Conservation (phyloP, 2,888 invertebrate species). For the Ectemnius continuus region DNA sequence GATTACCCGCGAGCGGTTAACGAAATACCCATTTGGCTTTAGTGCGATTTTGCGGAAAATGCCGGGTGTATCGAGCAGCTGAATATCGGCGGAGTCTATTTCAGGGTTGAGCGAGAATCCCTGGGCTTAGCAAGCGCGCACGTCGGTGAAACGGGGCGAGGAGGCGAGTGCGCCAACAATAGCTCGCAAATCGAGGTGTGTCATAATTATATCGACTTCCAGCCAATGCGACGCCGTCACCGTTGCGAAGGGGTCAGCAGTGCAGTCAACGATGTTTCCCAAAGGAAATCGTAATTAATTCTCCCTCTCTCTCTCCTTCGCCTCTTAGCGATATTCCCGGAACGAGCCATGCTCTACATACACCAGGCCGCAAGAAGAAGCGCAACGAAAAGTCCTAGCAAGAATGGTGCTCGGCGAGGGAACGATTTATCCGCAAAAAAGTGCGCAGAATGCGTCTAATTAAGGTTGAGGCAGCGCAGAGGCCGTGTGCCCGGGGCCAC, state of each 20-base stretch:
- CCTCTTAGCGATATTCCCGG: too few relatives aligned
- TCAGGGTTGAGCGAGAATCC: slow-evolving; percentile 3
- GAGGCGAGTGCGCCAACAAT: slow-evolving; percentile 1
- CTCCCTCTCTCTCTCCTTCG: background rate
- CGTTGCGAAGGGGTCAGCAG: background rate
- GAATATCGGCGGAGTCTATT: slow-evolving; percentile 2
- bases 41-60: too few relatives aligned
- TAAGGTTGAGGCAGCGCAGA: too few relatives aligned
- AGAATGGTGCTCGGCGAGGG: too few relatives aligned
- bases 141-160: background rate
- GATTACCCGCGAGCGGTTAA: too few relatives aligned
- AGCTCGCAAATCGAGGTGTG: slow-evolving; percentile 1
- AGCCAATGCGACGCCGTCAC: background rate
- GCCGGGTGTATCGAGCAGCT: background rate
- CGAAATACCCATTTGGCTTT: too few relatives aligned
- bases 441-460: background rate
- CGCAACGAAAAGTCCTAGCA: too few relatives aligned
- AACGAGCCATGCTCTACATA: too few relatives aligned
- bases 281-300: slow-evolving; percentile 6
- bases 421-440: background rate
- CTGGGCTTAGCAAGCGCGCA: background rate
- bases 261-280: background rate
- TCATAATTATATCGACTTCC: slow-evolving; percentile 4
- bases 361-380: too few relatives aligned
- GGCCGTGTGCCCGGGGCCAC: too few relatives aligned